Conservation (phyloP, 2,888 invertebrate genomes). For the Anthophora plumipes region DNA sequence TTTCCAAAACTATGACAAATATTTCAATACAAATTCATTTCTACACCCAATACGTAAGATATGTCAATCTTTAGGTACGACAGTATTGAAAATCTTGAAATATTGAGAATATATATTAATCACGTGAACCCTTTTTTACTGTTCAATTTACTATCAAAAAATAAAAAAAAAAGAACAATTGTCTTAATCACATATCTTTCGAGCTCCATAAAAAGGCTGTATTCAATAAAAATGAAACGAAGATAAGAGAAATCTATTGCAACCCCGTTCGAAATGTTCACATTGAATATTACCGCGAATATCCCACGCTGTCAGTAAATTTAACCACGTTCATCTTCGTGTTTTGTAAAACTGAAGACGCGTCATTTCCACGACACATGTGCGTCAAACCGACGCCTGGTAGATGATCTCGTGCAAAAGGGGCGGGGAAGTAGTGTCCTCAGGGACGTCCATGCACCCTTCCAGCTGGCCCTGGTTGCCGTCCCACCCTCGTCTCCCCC, state of each 20-base stretch:
- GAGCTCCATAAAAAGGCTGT: background rate
- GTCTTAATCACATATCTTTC: background rate
- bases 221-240: background rate
- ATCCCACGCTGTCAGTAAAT: background rate
- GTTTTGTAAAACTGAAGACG: slow-evolving; percentile 10
- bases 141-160: no score
- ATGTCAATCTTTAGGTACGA: no score
- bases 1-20: no score
- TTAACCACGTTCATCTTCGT: background rate
- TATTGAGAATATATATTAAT: no score
- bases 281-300: background rate
- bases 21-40: no score
- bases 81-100: no score
- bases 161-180: background rate
- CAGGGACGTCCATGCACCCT: slow-evolving; percentile 81
- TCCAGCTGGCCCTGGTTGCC: slow-evolving; percentile 69
- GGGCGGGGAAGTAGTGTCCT: slow-evolving; percentile 72
- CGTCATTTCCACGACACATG: slow-evolving; percentile 42
- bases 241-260: background rate
- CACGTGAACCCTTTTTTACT: no score
- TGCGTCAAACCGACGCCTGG: slow-evolving; percentile 45
- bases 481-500: slow-evolving; percentile 70
- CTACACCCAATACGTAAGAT: no score
- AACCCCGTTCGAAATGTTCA: background rate
- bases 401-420: slow-evolving; percentile 73